phyloP scores from a whole-genome alignment of 1,140 invertebrate species.

The Cydia pomonella region DNA sequence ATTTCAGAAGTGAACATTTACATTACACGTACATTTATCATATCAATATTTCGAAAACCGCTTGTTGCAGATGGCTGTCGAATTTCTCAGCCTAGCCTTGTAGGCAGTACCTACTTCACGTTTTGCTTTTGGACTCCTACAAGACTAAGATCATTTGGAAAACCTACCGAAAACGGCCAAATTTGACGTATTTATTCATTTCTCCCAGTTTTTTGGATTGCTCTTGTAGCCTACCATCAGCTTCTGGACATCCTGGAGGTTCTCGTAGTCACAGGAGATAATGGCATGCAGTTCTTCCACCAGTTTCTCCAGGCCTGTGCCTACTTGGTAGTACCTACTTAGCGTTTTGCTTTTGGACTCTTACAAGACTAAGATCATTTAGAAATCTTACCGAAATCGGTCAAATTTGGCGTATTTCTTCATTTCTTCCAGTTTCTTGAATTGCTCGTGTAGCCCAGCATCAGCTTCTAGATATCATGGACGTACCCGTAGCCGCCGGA shows the following conservation, averaged over 20 bases:
- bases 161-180: constrained; percentile 93
- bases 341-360: too few relatives aligned
- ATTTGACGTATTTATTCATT: constrained; percentile 97
- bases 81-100: too few relatives aligned
- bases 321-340: too few relatives aligned
- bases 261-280: constrained; percentile 89
- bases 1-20: too few relatives aligned
- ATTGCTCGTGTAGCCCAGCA: constrained; percentile 93
- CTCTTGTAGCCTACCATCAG: constrained; percentile 94
- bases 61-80: too few relatives aligned
- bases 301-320: constrained; percentile 85
- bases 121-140: too few relatives aligned
- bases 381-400: constrained; percentile 88
- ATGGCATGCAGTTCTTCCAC: constrained; percentile 87
- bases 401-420: constrained; percentile 98
- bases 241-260: constrained; percentile 93
- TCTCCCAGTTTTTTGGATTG: constrained; percentile 87
- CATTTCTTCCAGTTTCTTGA: constrained; percentile 95
- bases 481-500: constrained; percentile 90
- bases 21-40: too few relatives aligned
- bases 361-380: too few relatives aligned
- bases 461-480: constrained; percentile 91
- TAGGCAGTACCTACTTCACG: too few relatives aligned
- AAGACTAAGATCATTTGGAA: too few relatives aligned
- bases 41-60: too few relatives aligned